A percentile compares a stretch with the other conserved stretches of the same genome.
Evolutionary conservation across 2,113 vertebrate species (phyloP).

Genomic region (Heterochromis multidens): DNA sequence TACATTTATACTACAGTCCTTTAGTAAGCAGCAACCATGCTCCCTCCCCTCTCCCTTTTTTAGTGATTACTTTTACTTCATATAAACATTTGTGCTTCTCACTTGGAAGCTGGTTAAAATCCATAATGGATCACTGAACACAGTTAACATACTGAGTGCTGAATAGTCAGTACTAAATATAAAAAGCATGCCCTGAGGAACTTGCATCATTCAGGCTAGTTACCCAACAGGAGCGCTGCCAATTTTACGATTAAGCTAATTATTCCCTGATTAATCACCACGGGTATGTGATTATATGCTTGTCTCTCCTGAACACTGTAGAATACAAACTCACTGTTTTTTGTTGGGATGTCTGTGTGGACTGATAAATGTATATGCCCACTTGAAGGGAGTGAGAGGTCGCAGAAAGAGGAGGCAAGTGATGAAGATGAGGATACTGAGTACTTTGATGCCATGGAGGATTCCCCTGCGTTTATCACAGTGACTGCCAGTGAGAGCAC

Average conservation of each 20-base stretch:
- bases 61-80: neutral
- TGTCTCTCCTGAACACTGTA: neutral
- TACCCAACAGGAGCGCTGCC: constrained; percentile 41
- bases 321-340: neutral
- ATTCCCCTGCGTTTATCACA: constrained; percentile 93
- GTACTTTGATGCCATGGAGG: constrained; percentile 99
- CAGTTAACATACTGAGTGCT: neutral
- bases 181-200: neutral
- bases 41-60: neutral
- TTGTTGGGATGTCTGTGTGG: neutral
- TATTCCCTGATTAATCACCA: constrained; percentile 55
- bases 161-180: neutral
- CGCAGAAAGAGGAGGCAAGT: constrained; percentile 89
- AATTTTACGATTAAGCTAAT: constrained; percentile 52
- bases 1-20: neutral
- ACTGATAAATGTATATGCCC: constrained; percentile 1
- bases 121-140: neutral
- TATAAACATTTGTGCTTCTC: neutral
- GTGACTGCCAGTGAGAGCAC: constrained; percentile 86
- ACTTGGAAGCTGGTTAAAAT: neutral
- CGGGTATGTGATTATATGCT: constrained; percentile 42
- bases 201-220: constrained; percentile 10
- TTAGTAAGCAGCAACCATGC: neutral
- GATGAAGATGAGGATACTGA: constrained; percentile 99
- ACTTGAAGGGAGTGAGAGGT: constrained; percentile 76